Evolutionary conservation across 2,113 vertebrate species (phyloP).

Genomic region (Aldabrachelys gigantea): DNA sequence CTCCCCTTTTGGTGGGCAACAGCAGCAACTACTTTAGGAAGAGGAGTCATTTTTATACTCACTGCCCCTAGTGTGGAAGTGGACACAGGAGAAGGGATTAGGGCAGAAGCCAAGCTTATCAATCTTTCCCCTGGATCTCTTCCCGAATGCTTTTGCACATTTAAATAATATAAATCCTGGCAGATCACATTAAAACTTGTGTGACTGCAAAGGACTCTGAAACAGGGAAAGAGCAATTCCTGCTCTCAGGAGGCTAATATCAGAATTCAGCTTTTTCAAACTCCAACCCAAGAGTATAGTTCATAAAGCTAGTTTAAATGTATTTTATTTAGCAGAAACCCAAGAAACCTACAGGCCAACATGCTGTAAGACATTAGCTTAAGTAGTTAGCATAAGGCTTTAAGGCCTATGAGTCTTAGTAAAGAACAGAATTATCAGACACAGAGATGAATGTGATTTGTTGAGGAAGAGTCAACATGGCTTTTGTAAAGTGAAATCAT

Average conservation of each 20-base stretch:
- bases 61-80: neutral
- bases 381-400: neutral
- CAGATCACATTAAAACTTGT: neutral
- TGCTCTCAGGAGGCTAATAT: neutral
- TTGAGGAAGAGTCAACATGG: too few species aligned
- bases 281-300: neutral
- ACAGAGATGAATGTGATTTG: too few species aligned
- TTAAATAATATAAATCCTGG: neutral
- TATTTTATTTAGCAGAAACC: neutral
- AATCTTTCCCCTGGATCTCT: neutral
- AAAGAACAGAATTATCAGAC: too few species aligned
- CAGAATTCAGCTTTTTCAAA: neutral
- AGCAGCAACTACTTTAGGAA: neutral
- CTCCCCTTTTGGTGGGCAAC: neutral
- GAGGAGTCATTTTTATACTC: neutral
- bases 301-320: neutral
- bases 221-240: neutral
- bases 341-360: neutral
- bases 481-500: too few species aligned
- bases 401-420: neutral
- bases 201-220: neutral
- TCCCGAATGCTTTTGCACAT: neutral
- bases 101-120: neutral
- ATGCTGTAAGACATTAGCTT: neutral
- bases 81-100: neutral